Evolutionary conservation across 2,113 vertebrate species (phyloP).

Genomic region (Triplophysa rosa): DNA sequence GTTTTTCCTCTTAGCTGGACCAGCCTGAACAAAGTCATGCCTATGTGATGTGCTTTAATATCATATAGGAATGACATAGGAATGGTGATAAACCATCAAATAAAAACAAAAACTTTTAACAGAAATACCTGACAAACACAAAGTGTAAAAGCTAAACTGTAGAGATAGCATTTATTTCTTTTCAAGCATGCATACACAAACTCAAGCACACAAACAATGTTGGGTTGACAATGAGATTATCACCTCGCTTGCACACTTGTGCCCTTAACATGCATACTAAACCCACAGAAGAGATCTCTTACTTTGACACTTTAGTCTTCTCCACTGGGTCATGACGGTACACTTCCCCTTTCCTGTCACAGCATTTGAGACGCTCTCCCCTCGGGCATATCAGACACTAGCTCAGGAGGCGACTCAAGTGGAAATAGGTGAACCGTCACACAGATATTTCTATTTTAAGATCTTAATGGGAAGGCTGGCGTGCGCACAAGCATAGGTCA

Average conservation of each 20-base stretch:
- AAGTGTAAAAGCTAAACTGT: no score
- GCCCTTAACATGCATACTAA: neutral
- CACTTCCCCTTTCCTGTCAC: neutral
- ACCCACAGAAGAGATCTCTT: neutral
- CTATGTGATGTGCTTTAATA: no score
- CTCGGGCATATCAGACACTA: neutral
- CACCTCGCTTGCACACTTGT: neutral
- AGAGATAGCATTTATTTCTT: neutral
- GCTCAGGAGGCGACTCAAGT: neutral
- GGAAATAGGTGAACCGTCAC: neutral
- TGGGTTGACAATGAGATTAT: neutral
- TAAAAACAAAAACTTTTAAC: neutral
- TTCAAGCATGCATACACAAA: conserved; percentile 4
- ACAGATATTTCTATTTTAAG: conserved; percentile 18
- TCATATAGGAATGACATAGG: no score
- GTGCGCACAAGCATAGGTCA: conserved; percentile 2
- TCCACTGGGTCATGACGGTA: neutral
- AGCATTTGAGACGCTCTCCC: neutral
- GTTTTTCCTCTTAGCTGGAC: no score
- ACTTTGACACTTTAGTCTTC: neutral
- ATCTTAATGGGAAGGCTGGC: no score
- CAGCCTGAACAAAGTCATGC: no score
- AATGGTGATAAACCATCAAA: neutral
- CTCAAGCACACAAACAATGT: conserved; percentile 3
- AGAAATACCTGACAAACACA: neutral